Percentiles rank a stretch among this genome's conserved stretches.
phyloP scores from a whole-genome alignment of 2,797 vertebrate genomes.

The Muscicapa comitata region DNA sequence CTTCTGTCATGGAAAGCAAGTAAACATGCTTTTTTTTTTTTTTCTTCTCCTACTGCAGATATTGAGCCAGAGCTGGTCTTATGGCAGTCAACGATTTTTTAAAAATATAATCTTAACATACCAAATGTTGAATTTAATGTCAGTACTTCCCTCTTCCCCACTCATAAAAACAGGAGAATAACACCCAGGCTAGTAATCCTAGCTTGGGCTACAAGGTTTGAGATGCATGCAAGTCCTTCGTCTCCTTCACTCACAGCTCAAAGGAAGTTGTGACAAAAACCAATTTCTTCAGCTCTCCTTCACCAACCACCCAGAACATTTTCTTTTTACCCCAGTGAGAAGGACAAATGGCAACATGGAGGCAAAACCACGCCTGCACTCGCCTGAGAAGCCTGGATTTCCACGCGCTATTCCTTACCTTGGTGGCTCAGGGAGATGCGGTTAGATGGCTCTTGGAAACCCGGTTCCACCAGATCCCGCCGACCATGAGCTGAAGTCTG shows the following conservation, averaged over 20 bases:
- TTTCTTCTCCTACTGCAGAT: neutral
- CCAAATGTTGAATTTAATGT: neutral
- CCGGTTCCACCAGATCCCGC: constrained; percentile 78
- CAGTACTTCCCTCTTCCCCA: neutral
- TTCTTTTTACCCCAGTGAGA: neutral
- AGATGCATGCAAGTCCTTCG: neutral
- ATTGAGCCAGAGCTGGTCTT: neutral
- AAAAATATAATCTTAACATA: neutral
- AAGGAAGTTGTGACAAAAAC: neutral
- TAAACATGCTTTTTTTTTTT: neutral
- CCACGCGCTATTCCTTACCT: constrained; percentile 76
- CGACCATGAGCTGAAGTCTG: constrained; percentile 81
- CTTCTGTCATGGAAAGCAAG: neutral
- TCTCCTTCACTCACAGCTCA: neutral
- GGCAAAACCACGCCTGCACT: neutral
- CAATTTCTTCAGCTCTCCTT: neutral
- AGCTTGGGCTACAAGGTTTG: neutral
- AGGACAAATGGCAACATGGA: neutral
- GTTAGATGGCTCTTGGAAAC: constrained; percentile 80
- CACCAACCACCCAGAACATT: neutral
- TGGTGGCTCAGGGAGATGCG: constrained; percentile 82
- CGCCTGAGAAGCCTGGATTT: neutral
- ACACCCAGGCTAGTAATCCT: neutral
- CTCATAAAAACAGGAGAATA: neutral
- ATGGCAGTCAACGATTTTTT: neutral